Percentiles rank a stretch among this genome's conserved stretches.
Conservation (phyloP, 1,140 invertebrate species). For the Drosophila sechellia region DNA sequence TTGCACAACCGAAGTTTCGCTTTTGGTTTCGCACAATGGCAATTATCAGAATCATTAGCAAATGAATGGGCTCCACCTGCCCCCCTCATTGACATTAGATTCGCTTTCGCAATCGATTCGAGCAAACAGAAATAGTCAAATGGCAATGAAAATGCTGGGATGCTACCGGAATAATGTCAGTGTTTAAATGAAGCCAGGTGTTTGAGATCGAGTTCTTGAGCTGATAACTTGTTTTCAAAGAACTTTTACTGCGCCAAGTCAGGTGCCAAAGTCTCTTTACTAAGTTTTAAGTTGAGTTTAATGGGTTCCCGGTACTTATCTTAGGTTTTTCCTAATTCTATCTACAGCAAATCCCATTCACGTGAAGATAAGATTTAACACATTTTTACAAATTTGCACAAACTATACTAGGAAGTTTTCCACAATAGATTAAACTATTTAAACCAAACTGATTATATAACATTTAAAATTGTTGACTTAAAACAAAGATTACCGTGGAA, state of each 20-base stretch:
- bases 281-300: background rate
- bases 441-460: background rate
- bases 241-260: constrained; percentile 3
- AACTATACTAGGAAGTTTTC: background rate
- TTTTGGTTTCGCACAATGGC: constrained; percentile 68
- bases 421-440: no score
- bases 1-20: constrained; percentile 60
- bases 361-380: background rate
- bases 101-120: constrained; percentile 50
- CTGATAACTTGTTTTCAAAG: background rate
- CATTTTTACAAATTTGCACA: background rate
- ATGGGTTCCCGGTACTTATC: background rate
- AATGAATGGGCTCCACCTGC: constrained; percentile 37
- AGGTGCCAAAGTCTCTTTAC: background rate
- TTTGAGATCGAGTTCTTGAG: background rate
- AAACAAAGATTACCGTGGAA: constrained; percentile 23
- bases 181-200: constrained; percentile 36
- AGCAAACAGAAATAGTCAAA: constrained; percentile 35
- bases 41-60: constrained; percentile 79
- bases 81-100: constrained; percentile 40
- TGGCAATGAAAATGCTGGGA: constrained; percentile 45
- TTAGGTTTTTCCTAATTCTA: background rate
- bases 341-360: background rate
- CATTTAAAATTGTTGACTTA: background rate
- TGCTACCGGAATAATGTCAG: constrained; percentile 33